Evolutionary conservation across 2,113 vertebrate species (phyloP), one percentile per base, ranked within the genome.

Genomic region (Hypomesus transpacificus): DNA sequence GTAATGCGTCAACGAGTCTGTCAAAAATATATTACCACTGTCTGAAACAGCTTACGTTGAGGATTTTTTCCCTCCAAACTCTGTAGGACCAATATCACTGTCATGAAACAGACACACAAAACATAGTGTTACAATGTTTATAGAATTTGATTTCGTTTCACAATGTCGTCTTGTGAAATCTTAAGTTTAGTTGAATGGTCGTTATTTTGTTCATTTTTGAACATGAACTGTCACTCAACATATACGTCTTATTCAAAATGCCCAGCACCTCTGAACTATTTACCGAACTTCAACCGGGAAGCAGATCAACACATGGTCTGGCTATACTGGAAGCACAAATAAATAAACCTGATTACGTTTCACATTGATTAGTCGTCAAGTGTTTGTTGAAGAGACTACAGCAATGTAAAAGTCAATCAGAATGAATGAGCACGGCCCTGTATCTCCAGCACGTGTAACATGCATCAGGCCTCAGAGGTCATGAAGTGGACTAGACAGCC

Each of bases 291-390:
- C 73, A 87, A 85, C 84, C 87, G 86, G 87, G 89, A 91, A 90
- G 71, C 80, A 87, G 85, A 86, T 78, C 74, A 71, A 71, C 82
- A 86, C 87, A 54, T 80, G 82, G 82, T 84, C 75, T 75, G 70
- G 81, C 77, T 68, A 89, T 92, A 86, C 91, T 76, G 89, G 91
- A 92, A 92, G 85, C 13, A 1, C 16, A 69, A 71, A 76, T 91
- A 90, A 91, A 91, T 91, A 88, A 86, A 80, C 70, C 57, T 22
- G 73, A 83, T 84, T 2, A 82, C 87, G 70, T 71, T 77, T 84
- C 77, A 56, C 46, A 90, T 91, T 75, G 88, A 91, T 91, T 84
- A 86, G 24, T 68, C 75, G 87, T 86, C 87, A 79, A 69, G 77
- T 75, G 66, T 79, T 86, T 51, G 74, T 83, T 86, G 81, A 84